A percentile compares a stretch with the other conserved stretches of the same genome.
phyloP scores from a whole-genome alignment of 2,113 vertebrate species.

The Motacilla tschutschensis region DNA sequence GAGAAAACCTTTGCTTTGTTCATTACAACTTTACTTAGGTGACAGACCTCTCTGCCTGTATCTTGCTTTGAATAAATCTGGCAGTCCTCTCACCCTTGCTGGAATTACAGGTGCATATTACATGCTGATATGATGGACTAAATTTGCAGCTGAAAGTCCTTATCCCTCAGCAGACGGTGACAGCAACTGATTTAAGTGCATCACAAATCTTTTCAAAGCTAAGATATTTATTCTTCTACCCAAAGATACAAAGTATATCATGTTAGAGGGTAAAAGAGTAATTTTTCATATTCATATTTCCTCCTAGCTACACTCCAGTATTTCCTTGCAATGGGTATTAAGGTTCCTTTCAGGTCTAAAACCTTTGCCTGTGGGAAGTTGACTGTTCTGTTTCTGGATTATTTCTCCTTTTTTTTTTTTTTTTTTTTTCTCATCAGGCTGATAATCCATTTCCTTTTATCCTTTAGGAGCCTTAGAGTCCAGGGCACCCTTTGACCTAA shows the following conservation, averaged over 20 bases:
- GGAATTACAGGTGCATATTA: background rate
- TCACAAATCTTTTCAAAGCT: background rate
- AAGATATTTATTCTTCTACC: background rate
- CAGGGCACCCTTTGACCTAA: background rate
- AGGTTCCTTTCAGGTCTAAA: background rate
- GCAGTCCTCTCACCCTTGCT: background rate
- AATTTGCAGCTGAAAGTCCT: background rate
- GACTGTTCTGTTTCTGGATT: background rate
- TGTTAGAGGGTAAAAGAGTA: background rate
- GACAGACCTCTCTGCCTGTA: background rate
- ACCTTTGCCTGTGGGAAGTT: background rate
- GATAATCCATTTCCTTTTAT: background rate
- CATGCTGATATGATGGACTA: background rate
- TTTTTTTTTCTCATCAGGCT: background rate
- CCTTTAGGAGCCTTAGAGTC: background rate
- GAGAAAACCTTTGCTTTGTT: background rate
- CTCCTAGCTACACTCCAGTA: background rate
- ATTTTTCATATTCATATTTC: background rate
- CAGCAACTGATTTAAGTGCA: background rate
- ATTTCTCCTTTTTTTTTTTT: background rate
- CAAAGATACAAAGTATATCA: background rate
- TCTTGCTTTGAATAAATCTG: background rate
- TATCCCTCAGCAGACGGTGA: background rate
- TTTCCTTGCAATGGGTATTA: background rate
- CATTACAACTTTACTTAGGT: background rate